phyloP scores from a whole-genome alignment of 1,140 invertebrate genomes.

The Trachymyrmex cornetzi region DNA sequence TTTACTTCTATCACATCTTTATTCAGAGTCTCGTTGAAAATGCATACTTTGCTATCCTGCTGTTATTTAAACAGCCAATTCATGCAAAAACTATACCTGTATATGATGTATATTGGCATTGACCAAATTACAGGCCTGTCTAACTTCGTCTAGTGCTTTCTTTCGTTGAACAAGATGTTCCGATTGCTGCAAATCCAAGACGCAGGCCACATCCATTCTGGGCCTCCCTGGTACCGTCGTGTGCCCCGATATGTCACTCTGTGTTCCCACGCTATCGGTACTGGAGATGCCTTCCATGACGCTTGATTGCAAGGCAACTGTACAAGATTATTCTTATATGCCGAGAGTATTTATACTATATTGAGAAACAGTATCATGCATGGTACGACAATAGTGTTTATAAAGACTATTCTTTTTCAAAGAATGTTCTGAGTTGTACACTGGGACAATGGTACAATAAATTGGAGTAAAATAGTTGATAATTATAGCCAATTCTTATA shows the following conservation, averaged over 20 bases:
- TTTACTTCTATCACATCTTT: not conserved
- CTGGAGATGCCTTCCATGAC: conserved; percentile 81
- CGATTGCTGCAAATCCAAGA: conserved; percentile 93
- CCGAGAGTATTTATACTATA: conserved; percentile 5
- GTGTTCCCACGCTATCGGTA: conserved; percentile 92
- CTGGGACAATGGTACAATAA: too few relatives aligned
- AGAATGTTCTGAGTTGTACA: too few relatives aligned
- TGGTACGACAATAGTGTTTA: conserved; percentile 1
- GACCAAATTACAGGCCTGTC: conserved; percentile 92
- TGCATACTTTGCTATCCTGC: not conserved
- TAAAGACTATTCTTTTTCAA: not conserved
- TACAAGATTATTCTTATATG: conserved; percentile 14
- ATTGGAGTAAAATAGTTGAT: too few relatives aligned
- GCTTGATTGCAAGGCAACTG: conserved; percentile 69
- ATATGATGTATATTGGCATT: conserved; percentile 94
- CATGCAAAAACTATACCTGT: conserved; percentile 88
- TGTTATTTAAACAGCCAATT: not conserved
- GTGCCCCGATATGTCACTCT: conserved; percentile 90
- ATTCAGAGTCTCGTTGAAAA: not conserved
- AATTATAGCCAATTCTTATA: too few relatives aligned
- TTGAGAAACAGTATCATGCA: not conserved
- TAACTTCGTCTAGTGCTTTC: conserved; percentile 94
- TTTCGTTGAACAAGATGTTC: conserved; percentile 91
- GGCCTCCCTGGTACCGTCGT: conserved; percentile 89
- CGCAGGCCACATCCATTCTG: conserved; percentile 96